phyloP scores from a whole-genome alignment of 2,888 invertebrate genomes.

The Enchytraeus crypticus region DNA sequence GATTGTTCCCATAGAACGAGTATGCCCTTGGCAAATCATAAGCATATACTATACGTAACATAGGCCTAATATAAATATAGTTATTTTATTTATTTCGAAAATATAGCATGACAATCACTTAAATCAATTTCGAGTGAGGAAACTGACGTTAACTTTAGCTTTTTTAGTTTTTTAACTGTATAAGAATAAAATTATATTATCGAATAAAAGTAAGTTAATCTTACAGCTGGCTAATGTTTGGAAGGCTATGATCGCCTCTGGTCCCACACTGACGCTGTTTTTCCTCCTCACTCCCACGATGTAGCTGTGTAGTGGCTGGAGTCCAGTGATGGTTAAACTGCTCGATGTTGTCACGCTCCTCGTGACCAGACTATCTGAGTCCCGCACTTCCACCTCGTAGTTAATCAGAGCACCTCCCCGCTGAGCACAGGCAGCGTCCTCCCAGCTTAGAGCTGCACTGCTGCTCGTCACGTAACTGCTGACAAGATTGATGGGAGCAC shows the following conservation, averaged over 20 bases:
- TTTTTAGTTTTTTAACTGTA: no score
- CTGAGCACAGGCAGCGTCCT: constrained; percentile 27
- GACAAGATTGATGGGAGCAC: not conserved
- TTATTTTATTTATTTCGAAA: no score
- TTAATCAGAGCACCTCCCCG: constrained; percentile 28
- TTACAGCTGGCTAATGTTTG: no score
- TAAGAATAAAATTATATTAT: no score
- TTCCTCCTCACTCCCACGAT: constrained; percentile 29
- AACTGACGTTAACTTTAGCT: no score
- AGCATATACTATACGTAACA: no score
- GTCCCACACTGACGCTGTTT: constrained; percentile 37
- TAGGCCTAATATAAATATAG: no score
- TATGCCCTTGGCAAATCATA: no score
- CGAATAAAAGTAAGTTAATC: no score
- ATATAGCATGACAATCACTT: no score
- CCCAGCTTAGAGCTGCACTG: constrained; percentile 29
- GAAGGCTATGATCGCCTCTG: constrained; percentile 24
- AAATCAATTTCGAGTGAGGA: no score
- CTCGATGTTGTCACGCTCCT: not conserved
- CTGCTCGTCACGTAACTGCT: not conserved
- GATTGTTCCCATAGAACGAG: no score
- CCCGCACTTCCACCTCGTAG: constrained; percentile 5
- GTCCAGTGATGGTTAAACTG: not conserved
- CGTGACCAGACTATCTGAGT: not conserved
- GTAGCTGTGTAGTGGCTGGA: constrained; percentile 32